These are phyloP conservation scores for Pitangus sulphuratus DNA, from an alignment of 2,797 vertebrate genomes.

Conservation along the genomic window DNA sequence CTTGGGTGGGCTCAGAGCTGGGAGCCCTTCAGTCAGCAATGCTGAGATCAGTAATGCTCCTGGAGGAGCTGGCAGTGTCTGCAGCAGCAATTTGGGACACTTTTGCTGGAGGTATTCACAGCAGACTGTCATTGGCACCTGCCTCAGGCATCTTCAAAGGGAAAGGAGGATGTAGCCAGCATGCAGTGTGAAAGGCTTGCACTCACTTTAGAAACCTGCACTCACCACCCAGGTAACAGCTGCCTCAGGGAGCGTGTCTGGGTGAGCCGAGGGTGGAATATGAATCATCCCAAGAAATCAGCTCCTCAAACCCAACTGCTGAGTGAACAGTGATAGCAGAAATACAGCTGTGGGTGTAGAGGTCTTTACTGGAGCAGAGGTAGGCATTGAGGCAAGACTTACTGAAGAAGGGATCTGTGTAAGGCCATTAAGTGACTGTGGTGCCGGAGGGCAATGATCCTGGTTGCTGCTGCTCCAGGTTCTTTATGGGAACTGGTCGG, in stretches of 20 bases:
- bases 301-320: background rate
- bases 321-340: background rate
- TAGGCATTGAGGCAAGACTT: background rate
- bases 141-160: background rate
- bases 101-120: background rate
- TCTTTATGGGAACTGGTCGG: background rate
- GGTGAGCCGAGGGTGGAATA: background rate
- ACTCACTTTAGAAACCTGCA: background rate
- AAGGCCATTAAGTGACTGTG: background rate
- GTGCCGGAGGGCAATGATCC: fast-evolving
- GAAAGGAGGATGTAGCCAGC: background rate
- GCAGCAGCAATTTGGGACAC: fast-evolving
- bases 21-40: background rate
- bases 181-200: background rate
- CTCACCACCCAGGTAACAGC: background rate
- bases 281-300: background rate
- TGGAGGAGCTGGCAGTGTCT: background rate
- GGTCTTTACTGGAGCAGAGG: background rate
- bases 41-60: background rate
- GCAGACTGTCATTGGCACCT: background rate
- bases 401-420: background rate
- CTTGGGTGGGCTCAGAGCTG: background rate
- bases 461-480: background rate
- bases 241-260: background rate
- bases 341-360: background rate